phyloP scores from a whole-genome alignment of 2,888 invertebrate species.

The Camponotus fellah region DNA sequence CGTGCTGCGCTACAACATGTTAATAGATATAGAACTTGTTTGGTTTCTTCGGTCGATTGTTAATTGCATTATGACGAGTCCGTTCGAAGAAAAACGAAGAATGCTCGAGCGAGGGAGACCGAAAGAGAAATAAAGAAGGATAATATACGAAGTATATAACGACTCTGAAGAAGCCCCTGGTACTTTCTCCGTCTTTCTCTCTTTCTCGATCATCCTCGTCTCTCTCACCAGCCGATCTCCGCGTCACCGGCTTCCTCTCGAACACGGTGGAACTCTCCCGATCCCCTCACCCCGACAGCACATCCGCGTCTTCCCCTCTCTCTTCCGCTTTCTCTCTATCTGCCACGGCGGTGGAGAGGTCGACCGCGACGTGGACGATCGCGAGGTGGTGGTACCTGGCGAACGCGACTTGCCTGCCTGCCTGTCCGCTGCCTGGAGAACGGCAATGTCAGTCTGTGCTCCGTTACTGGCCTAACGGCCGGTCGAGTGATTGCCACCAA shows the following conservation, averaged over 20 bases:
- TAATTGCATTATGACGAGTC: slow-evolving; percentile 72
- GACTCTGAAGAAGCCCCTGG: slow-evolving; percentile 66
- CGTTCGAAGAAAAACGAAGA: neutral
- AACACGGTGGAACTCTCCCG: neutral
- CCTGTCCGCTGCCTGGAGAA: slow-evolving; percentile 66
- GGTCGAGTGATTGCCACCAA: slow-evolving; percentile 44
- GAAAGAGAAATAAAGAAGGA: neutral
- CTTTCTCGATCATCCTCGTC: slow-evolving; percentile 44
- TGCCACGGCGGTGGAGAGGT: slow-evolving; percentile 60
- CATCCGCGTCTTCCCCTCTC: slow-evolving; percentile 47
- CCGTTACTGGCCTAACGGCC: slow-evolving; percentile 61
- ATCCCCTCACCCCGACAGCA: slow-evolving; percentile 13
- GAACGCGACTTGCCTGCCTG: slow-evolving; percentile 60
- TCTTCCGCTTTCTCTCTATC: slow-evolving; percentile 66
- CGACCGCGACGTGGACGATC: slow-evolving; percentile 68
- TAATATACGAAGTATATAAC: neutral
- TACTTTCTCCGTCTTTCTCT: slow-evolving; percentile 43
- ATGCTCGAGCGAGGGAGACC: neutral
- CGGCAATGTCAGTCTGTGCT: slow-evolving; percentile 71
- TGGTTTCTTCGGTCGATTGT: slow-evolving; percentile 69
- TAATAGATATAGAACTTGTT: slow-evolving; percentile 70
- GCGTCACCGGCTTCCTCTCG: slow-evolving; percentile 21
- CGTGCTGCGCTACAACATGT: slow-evolving; percentile 42
- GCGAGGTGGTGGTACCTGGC: slow-evolving; percentile 73
- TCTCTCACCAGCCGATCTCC: slow-evolving; percentile 43